These are phyloP conservation scores for Hartigia nigra DNA, from an alignment of 2,888 invertebrate genomes.

Conservation along the genomic window DNA sequence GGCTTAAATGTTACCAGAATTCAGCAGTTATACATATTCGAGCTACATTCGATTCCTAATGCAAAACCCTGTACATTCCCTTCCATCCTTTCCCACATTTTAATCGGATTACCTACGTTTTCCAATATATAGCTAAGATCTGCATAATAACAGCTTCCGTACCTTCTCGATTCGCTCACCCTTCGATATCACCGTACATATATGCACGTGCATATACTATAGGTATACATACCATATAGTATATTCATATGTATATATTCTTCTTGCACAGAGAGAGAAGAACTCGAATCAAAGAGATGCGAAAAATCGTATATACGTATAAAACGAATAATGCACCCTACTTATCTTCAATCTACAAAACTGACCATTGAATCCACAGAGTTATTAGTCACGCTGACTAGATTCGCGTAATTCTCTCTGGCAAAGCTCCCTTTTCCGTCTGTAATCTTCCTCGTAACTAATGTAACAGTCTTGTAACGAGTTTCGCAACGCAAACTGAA, in stretches of 20 bases:
- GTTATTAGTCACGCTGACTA: slow-evolving; percentile 58
- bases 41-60: not conserved
- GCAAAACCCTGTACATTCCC: not conserved
- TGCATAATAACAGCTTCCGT: slow-evolving; percentile 34
- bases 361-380: slow-evolving; percentile 43
- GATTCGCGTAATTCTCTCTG: slow-evolving; percentile 22
- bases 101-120: slow-evolving; percentile 46
- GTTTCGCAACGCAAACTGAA: not conserved
- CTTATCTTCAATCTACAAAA: not conserved
- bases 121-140: slow-evolving; percentile 39
- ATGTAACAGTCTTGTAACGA: not conserved
- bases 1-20: not conserved
- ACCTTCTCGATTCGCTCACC: not conserved
- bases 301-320: not conserved
- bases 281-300: not conserved
- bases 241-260: not conserved
- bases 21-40: not conserved
- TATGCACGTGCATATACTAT: not conserved
- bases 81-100: slow-evolving; percentile 45
- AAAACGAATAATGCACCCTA: not conserved
- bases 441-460: not conserved
- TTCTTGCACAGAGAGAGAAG: not conserved
- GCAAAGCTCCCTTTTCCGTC: not conserved
- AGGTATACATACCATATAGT: not conserved
- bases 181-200: not conserved